Evolutionary conservation across 1,140 invertebrate species (phyloP).

Genomic region (Vollenhovia emeryi): DNA sequence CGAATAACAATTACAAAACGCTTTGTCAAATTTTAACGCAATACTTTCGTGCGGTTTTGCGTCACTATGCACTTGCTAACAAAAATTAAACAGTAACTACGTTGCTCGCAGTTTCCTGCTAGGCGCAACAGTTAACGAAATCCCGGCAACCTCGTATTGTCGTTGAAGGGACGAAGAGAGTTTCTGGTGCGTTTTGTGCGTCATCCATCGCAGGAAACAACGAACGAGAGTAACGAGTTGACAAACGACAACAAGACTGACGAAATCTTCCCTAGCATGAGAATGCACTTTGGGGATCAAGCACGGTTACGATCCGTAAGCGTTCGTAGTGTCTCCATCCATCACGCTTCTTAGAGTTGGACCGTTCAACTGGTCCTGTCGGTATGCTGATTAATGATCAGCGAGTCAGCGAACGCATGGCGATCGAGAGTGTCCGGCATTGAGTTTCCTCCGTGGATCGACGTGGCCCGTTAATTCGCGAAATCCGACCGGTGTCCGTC

Average conservation of each 20-base stretch:
- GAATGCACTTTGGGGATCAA: constrained; percentile 70
- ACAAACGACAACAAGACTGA: constrained; percentile 68
- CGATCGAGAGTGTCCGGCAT: constrained; percentile 52
- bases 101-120: neutral
- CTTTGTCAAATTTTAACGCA: neutral
- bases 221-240: constrained; percentile 44
- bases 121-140: constrained; percentile 37
- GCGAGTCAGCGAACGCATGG: neutral
- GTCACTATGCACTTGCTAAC: neutral
- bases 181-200: neutral
- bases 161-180: neutral
- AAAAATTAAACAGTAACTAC: neutral
- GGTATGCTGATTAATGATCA: constrained; percentile 70
- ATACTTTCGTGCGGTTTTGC: neutral
- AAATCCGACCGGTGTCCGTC: constrained; percentile 28
- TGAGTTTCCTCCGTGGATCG: constrained; percentile 59
- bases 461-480: constrained; percentile 64
- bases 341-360: constrained; percentile 66
- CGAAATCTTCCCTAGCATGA: constrained; percentile 61
- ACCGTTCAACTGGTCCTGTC: constrained; percentile 40
- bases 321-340: constrained; percentile 67
- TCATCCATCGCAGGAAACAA: neutral
- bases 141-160: neutral
- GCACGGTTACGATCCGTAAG: constrained; percentile 44
- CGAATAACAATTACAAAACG: neutral